Conservation (phyloP, 2,797 vertebrate species). For the Spheniscus humboldti region DNA sequence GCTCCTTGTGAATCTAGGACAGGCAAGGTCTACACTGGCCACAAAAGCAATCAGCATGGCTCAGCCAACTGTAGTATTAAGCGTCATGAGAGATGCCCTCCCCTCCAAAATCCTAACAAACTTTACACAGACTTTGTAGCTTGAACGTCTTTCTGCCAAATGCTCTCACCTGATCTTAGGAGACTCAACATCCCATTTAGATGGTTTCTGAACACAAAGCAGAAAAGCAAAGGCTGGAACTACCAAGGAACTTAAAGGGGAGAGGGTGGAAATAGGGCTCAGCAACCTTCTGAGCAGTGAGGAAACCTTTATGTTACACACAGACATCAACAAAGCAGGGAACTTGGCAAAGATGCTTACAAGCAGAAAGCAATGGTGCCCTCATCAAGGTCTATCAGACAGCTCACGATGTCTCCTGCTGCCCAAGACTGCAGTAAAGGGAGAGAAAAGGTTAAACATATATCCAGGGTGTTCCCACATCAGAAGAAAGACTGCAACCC, state of each 20-base stretch:
- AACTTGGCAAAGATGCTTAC: slow-evolving; percentile 74
- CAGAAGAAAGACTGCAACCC: background rate
- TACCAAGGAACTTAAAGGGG: background rate
- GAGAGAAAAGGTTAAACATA: slow-evolving; percentile 1
- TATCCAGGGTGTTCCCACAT: background rate
- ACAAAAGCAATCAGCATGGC: background rate
- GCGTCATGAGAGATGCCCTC: background rate
- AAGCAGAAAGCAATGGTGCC: slow-evolving; percentile 93
- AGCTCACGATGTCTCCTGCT: slow-evolving; percentile 96
- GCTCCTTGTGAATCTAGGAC: background rate
- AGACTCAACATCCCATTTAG: background rate
- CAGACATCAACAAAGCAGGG: background rate
- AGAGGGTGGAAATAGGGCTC: background rate
- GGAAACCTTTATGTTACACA: background rate
- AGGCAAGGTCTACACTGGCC: background rate
- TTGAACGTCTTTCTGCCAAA: background rate
- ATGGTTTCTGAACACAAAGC: background rate
- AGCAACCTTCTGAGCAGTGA: background rate
- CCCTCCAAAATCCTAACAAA: background rate
- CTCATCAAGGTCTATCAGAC: slow-evolving; percentile 93
- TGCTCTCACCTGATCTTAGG: background rate
- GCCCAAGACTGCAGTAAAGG: slow-evolving; percentile 88
- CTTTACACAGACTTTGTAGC: background rate
- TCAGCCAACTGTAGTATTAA: background rate
- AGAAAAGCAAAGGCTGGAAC: background rate